Conservation (phyloP, 92 coral and sea anemone species). For the Epizoanthus fatuus region DNA sequence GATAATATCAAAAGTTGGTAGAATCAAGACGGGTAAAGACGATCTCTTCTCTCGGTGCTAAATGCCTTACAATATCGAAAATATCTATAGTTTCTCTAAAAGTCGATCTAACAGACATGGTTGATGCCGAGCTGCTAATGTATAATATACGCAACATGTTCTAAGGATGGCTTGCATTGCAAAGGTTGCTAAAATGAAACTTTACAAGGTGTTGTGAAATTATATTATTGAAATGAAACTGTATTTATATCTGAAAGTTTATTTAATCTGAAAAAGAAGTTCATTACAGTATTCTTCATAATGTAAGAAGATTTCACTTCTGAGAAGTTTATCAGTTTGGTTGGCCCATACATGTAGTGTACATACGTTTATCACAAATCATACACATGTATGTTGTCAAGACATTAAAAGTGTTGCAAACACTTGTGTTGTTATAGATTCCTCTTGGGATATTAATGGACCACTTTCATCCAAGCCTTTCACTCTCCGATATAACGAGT, state of each 20-base stretch:
- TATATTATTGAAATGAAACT: constrained; percentile 29
- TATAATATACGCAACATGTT: background rate
- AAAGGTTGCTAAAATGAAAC: constrained; percentile 21
- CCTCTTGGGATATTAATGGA: constrained; percentile 19
- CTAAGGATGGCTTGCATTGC: constrained; percentile 29
- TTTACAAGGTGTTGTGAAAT: constrained; percentile 32
- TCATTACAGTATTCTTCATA: constrained; percentile 32
- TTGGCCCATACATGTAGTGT: background rate
- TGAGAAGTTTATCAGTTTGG: background rate
- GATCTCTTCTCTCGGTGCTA: background rate
- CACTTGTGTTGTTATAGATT: background rate
- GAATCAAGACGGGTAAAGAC: background rate
- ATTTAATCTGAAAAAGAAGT: constrained; percentile 56
- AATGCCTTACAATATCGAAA: constrained; percentile 5
- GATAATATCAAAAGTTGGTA: constrained; percentile 22
- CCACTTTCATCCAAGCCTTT: background rate
- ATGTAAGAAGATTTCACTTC: constrained; percentile 37
- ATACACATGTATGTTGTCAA: constrained; percentile 20
- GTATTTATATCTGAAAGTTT: constrained; percentile 66
- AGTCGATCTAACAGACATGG: too few relatives aligned
- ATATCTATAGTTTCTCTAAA: background rate
- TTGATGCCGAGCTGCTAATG: too few relatives aligned
- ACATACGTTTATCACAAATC: background rate
- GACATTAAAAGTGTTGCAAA: constrained; percentile 22
- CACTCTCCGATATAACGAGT: constrained; percentile 9